Evolutionary conservation across 92 coral and sea anemone genomes (phyloP).

Genomic region (Epizoanthus ramosus): DNA sequence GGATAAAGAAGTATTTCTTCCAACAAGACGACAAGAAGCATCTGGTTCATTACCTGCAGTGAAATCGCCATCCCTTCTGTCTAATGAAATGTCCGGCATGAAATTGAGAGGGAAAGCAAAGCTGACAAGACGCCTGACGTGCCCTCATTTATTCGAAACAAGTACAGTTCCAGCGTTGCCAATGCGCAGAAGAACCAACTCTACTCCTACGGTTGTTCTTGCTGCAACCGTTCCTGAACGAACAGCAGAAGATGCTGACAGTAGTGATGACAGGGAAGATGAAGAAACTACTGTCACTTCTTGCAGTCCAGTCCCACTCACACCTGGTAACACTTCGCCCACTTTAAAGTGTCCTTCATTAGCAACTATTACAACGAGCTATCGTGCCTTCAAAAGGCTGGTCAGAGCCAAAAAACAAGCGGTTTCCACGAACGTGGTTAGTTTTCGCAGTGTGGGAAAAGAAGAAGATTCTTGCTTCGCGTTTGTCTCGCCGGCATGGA

Average conservation of each 20-base stretch:
- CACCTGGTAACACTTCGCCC: not conserved
- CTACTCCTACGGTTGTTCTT: not conserved
- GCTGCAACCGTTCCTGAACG: not conserved
- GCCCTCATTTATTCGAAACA: not conserved
- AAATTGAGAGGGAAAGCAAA: not conserved
- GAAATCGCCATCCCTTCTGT: too few species aligned
- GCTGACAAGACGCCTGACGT: not conserved
- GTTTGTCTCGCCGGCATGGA: not conserved
- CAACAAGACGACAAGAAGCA: too few species aligned
- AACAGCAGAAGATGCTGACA: not conserved
- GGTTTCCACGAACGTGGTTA: not conserved
- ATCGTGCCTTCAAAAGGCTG: conserved; percentile 9
- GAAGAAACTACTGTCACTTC: not conserved
- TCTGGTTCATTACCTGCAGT: too few species aligned
- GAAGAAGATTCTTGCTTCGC: not conserved
- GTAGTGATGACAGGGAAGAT: not conserved
- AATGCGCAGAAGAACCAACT: not conserved
- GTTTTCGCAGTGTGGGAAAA: not conserved
- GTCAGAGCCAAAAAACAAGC: conserved; percentile 20
- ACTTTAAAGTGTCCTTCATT: not conserved
- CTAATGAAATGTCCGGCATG: not conserved
- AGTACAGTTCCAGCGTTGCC: not conserved
- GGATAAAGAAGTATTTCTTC: too few species aligned
- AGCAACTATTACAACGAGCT: not conserved
- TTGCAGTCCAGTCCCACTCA: too few species aligned